Evolutionary conservation across 1,140 invertebrate species (phyloP), one percentile per base, ranked within the genome.

Genomic region (Lepidurus apus): DNA sequence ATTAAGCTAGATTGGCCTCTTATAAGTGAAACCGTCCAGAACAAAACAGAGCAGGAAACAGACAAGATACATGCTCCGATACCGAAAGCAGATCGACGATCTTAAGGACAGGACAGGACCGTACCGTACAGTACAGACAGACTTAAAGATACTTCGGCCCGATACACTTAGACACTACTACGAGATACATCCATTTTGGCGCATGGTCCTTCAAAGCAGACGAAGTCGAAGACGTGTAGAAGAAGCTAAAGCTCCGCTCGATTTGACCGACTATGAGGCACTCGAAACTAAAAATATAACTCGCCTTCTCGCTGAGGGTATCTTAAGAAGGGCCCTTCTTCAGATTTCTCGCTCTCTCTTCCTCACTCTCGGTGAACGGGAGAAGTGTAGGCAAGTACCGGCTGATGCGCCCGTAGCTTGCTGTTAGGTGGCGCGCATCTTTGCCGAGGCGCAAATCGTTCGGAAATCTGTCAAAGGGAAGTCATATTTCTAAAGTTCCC

Each of bases 131-230:
- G 34, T 34, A 4, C 34, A 34, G 34, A 34, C 34, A 34, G 34
- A 34, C 34, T 34, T 34, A 4, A 34, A 34, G 34, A 34, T 34
- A 34, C 34, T 34, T 34, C 34, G 3, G 2, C 34, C 34, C 34
- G 34, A 34, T 34, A 34, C 34, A 34, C 34, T 34, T 34, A 34
- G 34, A 34, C 34, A 34, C 34, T 34, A 34, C 34, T 24, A 6
- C 4, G 42, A 75, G 11, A 6, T 42, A 75, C 24, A 24, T 34
- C 74, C 74, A 24, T 24, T 75, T 75, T 13, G 76, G 76, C 76
- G 11, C 26, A 43, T 77, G 26, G 45, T 21, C 44, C 34, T 34
- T 34, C 34, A 34, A 34, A 34, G 34, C 34, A 34, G 34, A 34
- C 34, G 3, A 34, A 34, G 34, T 34, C 34, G 3, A n/a, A n/a